phyloP scores from a whole-genome alignment of 2,113 vertebrate genomes.

The Alces alces region DNA sequence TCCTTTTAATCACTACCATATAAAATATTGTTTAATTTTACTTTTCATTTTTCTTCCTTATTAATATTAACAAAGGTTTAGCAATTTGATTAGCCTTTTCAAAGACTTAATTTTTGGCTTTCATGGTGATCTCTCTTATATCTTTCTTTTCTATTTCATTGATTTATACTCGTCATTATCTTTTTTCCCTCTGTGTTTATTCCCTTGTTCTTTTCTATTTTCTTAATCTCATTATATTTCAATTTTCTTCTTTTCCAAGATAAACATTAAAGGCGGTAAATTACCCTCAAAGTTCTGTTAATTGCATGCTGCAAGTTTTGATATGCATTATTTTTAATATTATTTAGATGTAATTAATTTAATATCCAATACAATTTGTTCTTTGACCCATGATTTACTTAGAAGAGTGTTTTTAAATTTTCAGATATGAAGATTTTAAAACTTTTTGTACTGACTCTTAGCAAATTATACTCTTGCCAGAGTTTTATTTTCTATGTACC shows the following conservation, averaged over 20 bases:
- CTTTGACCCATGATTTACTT: neutral
- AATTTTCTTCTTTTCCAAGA: neutral
- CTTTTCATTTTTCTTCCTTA: neutral
- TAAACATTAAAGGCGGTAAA: neutral
- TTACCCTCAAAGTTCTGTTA: neutral
- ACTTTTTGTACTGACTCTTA: neutral
- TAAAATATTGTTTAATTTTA: neutral
- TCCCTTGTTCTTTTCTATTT: neutral
- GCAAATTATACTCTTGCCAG: neutral
- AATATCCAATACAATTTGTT: neutral
- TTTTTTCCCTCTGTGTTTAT: neutral
- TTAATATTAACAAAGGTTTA: neutral
- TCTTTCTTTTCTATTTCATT: neutral
- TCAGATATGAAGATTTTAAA: neutral
- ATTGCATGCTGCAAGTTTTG: neutral
- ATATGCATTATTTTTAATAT: neutral
- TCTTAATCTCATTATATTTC: neutral
- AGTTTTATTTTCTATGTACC: neutral
- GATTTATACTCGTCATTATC: neutral
- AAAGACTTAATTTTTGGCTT: neutral
- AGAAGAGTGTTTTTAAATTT: neutral
- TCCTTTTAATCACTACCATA: neutral
- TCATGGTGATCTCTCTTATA: neutral
- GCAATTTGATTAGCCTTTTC: neutral
- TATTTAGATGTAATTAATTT: conserved; percentile 5